Conservation (phyloP, 2,888 invertebrate species). For the Heteromurus nitidus region DNA sequence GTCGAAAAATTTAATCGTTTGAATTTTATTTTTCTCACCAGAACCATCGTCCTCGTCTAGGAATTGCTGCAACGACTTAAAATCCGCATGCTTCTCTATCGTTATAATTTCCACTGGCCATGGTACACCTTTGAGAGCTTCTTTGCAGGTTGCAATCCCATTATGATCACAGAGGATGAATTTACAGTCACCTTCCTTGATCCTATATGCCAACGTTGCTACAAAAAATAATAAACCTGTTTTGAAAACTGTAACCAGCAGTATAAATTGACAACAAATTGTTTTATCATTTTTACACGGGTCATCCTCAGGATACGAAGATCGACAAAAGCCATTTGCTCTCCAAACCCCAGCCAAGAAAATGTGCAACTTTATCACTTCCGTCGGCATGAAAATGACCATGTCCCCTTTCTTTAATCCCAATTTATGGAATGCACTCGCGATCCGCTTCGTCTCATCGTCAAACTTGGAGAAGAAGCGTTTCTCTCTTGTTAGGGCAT, state of each 20-base stretch:
- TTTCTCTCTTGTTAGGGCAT: conserved; percentile 79
- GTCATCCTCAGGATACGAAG: conserved; percentile 66
- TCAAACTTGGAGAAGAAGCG: conserved; percentile 78
- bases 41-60: conserved; percentile 56
- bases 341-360: conserved; percentile 61
- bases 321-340: conserved; percentile 58
- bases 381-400: conserved; percentile 58
- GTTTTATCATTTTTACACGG: conserved; percentile 46
- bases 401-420: conserved; percentile 64
- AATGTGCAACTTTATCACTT: conserved; percentile 48
- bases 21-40: conserved; percentile 48
- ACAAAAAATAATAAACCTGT: too few relatives aligned
- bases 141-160: conserved; percentile 58
- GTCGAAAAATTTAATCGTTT: too few relatives aligned
- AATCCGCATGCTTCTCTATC: conserved; percentile 52
- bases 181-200: conserved; percentile 64
- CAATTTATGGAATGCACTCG: conserved; percentile 61
- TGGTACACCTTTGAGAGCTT: conserved; percentile 49
- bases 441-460: conserved; percentile 47
- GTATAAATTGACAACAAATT: too few relatives aligned
- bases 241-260: too few relatives aligned
- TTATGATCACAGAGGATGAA: conserved; percentile 67
- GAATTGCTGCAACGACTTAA: conserved; percentile 55
- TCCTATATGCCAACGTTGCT: too few relatives aligned
- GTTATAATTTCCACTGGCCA: conserved; percentile 69